Conservation (phyloP, 2,888 invertebrate genomes). For the Oxycera nigricornis region DNA sequence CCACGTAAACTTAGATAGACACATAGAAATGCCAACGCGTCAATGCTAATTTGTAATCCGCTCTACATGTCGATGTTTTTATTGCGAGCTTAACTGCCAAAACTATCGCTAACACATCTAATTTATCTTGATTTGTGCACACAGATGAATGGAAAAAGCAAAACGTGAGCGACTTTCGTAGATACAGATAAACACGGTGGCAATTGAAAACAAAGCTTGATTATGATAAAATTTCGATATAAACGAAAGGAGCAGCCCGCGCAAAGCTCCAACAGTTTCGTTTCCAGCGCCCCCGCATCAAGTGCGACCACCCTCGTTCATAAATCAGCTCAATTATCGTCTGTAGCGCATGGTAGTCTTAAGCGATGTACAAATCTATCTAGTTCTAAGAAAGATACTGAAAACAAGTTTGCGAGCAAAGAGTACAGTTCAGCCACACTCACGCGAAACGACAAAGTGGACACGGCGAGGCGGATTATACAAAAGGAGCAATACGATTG, state of each 20-base stretch:
- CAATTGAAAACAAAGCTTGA: constrained; percentile 43
- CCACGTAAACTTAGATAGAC: background rate
- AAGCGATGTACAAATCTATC: constrained; percentile 41
- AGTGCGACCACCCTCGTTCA: constrained; percentile 5
- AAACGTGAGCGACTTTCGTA: background rate
- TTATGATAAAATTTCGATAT: constrained; percentile 72
- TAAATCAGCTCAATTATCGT: background rate
- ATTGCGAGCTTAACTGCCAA: too few species aligned
- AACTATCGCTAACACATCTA: background rate
- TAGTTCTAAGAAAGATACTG: constrained; percentile 29
- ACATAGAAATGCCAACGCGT: constrained; percentile 11
- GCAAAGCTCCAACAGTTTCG: constrained; percentile 24
- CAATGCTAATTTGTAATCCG: constrained; percentile 37
- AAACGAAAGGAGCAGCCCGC: constrained; percentile 65
- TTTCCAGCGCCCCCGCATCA: background rate
- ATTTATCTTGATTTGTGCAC: constrained; percentile 4
- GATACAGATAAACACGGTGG: constrained; percentile 6
- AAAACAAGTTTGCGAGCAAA: constrained; percentile 4
- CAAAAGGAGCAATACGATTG: constrained; percentile 57
- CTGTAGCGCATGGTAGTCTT: constrained; percentile 42
- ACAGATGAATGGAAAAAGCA: constrained; percentile 18
- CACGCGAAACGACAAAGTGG: constrained; percentile 11
- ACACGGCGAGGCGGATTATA: background rate
- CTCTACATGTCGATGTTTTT: background rate
- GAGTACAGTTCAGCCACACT: constrained; percentile 43